phyloP scores from a whole-genome alignment of 2,888 invertebrate genomes.

The Phymatocera aterrima region DNA sequence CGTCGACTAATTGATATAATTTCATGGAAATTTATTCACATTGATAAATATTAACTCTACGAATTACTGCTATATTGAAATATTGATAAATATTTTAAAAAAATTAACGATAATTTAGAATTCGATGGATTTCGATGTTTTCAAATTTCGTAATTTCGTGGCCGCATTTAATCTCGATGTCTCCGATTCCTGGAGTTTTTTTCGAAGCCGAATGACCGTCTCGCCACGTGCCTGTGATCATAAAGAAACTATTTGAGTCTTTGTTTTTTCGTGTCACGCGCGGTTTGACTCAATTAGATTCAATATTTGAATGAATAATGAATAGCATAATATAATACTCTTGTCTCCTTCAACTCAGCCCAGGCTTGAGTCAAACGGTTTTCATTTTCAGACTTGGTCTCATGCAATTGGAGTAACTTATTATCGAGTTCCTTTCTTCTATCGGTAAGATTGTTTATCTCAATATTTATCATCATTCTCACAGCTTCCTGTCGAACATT shows the following conservation, averaged over 20 bases:
- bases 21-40: background rate
- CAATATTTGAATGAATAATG: too few species aligned
- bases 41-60: background rate
- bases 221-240: background rate
- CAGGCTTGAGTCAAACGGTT: background rate
- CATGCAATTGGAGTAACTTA: background rate
- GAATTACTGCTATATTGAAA: background rate
- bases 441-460: slow-evolving; percentile 42
- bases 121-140: background rate
- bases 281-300: background rate
- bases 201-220: background rate
- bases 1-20: background rate
- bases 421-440: slow-evolving; percentile 29
- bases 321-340: background rate
- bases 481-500: slow-evolving; percentile 40
- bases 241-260: background rate
- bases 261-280: background rate
- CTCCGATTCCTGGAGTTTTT: slow-evolving; percentile 25
- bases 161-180: background rate
- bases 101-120: background rate
- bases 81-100: background rate
- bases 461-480: slow-evolving; percentile 34
- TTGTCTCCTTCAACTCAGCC: background rate
- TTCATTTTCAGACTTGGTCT: slow-evolving; percentile 2
- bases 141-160: slow-evolving; percentile 16